Conservation (phyloP, 2,797 vertebrate genomes). For the Lagothrix lagotricha region DNA sequence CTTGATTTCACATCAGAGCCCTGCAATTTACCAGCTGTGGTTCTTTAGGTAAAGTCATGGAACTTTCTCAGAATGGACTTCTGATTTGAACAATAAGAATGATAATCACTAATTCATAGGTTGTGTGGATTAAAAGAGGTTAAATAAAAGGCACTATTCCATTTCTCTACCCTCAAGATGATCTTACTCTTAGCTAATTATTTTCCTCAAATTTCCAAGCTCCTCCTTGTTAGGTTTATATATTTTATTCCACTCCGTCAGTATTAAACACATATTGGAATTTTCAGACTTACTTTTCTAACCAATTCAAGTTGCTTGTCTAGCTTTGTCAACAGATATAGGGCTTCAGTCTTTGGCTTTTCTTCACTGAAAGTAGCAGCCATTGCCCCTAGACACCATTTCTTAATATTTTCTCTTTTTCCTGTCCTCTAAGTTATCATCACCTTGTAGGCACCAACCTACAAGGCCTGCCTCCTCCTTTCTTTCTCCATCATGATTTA, state of each 20-base stretch:
- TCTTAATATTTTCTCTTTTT: not conserved
- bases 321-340: not conserved
- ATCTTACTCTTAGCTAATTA: not conserved
- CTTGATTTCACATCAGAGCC: not conserved
- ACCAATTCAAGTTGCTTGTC: not conserved
- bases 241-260: not conserved
- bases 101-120: not conserved
- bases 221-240: not conserved
- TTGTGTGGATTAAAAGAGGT: not conserved
- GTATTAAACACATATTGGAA: not conserved
- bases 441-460: not conserved
- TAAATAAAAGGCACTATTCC: not conserved
- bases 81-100: not conserved
- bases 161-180: not conserved
- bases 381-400: accelerated
- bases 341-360: not conserved
- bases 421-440: not conserved
- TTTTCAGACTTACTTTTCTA: not conserved
- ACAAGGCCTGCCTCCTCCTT: not conserved
- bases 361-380: not conserved
- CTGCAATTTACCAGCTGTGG: not conserved
- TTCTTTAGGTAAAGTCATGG: not conserved
- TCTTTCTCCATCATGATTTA: not conserved
- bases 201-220: not conserved
- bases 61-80: not conserved